Evolutionary conservation across 2,888 invertebrate species (phyloP), one percentile per base, ranked within the genome.

Genomic region (Nysson spinosus): DNA sequence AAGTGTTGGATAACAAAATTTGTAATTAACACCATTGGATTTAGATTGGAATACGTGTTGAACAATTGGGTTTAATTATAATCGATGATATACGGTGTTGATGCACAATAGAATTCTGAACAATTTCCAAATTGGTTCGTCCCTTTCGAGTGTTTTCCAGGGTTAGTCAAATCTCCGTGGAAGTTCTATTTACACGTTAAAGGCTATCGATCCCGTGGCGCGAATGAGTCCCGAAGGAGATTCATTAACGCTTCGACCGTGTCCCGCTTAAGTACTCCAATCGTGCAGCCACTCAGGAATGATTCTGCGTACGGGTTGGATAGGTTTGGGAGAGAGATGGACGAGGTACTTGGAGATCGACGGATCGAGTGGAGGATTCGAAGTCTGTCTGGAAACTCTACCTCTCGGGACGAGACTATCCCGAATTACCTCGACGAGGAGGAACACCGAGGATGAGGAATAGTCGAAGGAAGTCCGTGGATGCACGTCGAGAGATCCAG

Each of bases 241-340:
- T 76, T 76, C 75, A 75, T 76, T 76, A 76, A 76, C 75, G 75
- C 75, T 75, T 75, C 64, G 65, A 28, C 67, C 68, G 68, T 75
- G 75, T 76, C 66, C 73, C 71, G 73, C 52, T 76, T 73, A 71
- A 76, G 73, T 73, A 73, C 75, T 72, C 75, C 75, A 75, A 75
- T 76, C 66, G 75, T 64, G 73, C 70, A 76, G 68, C 72, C 73
- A 76, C 75, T 77, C 70, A 69, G 64, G 51, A 66, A 66, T 63
- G 72, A 66, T 62, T 74, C 61, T 62, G 67, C 69, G 67, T 58
- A 65, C 62, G 65, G 42, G 44, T n/a, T n/a, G 35, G 28, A 52
- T 4, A n/a, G 24, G 43, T n/a, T 35, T 30, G 44, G 43, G 39
- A 46, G 67, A 65, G 28, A 57, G 9, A 52, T 47, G 39, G 64